Evolutionary conservation across 2,113 vertebrate species (phyloP).

Genomic region (Strix aluco): DNA sequence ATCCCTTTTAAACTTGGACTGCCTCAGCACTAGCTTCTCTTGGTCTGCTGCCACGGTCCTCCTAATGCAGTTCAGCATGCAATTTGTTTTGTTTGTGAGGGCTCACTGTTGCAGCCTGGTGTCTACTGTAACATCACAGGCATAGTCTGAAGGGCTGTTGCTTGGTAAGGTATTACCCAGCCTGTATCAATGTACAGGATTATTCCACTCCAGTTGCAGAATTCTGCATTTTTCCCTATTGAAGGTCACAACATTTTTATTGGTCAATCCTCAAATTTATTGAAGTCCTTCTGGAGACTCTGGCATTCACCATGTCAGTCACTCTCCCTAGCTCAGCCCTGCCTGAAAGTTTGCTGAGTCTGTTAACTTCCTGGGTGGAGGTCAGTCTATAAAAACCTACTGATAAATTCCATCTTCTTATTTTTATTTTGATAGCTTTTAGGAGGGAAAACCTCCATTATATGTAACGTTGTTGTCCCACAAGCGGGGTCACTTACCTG

Average conservation of each 20-base stretch:
- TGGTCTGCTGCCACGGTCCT: neutral
- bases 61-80: accelerated
- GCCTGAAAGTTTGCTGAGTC: neutral
- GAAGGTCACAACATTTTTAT: neutral
- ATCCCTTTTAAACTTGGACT: neutral
- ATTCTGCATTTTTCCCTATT: neutral
- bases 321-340: neutral
- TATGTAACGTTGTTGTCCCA: neutral
- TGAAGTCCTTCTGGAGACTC: neutral
- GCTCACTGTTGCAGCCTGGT: neutral
- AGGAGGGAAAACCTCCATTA: neutral
- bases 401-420: neutral
- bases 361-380: neutral
- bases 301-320: neutral
- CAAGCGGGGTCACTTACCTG: no score
- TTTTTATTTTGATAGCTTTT: constrained; percentile 4
- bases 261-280: neutral
- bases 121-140: neutral
- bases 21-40: neutral
- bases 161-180: neutral
- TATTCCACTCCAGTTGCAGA: neutral
- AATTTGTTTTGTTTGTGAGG: neutral
- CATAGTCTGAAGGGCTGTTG: neutral
- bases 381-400: neutral
- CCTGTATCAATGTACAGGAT: neutral